Conservation (phyloP, 2,113 vertebrate genomes). For the Paramormyrops kingsleyae region DNA sequence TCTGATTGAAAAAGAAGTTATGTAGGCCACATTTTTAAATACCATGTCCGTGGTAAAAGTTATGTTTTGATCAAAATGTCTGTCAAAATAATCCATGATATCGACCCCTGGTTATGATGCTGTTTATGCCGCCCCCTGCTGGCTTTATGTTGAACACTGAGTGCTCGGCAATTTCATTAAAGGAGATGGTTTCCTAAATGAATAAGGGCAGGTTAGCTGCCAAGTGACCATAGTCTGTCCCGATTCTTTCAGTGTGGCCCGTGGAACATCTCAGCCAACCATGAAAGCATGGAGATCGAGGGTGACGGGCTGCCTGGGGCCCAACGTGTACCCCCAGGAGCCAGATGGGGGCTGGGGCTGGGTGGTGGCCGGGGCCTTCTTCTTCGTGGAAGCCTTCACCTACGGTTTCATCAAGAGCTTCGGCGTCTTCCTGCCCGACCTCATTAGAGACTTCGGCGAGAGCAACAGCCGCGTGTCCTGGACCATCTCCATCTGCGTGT, state of each 20-base stretch:
- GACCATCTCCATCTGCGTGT: slow-evolving; percentile 91
- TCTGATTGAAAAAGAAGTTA: neutral
- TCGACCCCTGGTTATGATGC: neutral
- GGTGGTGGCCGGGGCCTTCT: slow-evolving; percentile 80
- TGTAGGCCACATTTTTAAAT: neutral
- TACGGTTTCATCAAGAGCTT: slow-evolving; percentile 91
- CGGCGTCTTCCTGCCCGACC: slow-evolving; percentile 88
- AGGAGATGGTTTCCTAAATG: neutral
- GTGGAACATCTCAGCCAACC: slow-evolving; percentile 8
- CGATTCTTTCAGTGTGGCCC: neutral
- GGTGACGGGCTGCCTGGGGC: slow-evolving; percentile 53
- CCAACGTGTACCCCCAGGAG: slow-evolving; percentile 77
- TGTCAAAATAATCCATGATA: neutral
- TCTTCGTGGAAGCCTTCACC: slow-evolving; percentile 82
- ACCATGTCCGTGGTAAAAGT: neutral
- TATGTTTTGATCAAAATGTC: neutral
- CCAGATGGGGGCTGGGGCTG: slow-evolving; percentile 97
- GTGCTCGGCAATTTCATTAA: neutral
- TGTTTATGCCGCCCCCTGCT: neutral
- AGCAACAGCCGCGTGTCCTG: slow-evolving; percentile 88
- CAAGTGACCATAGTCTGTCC: neutral
- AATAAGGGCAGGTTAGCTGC: neutral
- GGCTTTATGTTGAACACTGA: neutral
- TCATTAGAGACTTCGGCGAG: slow-evolving; percentile 79
- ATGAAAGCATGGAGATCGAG: slow-evolving; percentile 65